Conservation (phyloP, 2,113 vertebrate genomes). For the Hippocampus abdominalis region DNA sequence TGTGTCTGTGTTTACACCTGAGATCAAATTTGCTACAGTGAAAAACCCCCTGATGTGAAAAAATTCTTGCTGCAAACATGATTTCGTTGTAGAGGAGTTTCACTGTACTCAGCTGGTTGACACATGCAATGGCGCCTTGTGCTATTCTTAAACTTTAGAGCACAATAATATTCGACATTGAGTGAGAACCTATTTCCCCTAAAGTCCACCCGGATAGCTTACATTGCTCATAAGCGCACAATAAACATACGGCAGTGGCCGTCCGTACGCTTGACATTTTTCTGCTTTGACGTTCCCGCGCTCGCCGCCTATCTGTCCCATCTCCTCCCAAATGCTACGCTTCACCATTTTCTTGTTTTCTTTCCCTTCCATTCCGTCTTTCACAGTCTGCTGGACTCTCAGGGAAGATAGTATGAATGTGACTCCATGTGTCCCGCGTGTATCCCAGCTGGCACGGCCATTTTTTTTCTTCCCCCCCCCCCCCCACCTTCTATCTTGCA, state of each 20-base stretch:
- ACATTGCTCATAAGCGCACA: not conserved
- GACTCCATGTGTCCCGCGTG: slow-evolving; percentile 25
- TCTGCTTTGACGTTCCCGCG: slow-evolving; percentile 16
- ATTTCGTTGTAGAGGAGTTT: too few relatives aligned
- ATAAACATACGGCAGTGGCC: not conserved
- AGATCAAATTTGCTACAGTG: too few relatives aligned
- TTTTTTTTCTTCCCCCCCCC: slow-evolving; percentile 24
- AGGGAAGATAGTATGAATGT: slow-evolving; percentile 56
- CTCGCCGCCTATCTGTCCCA: slow-evolving; percentile 49
- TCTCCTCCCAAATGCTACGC: slow-evolving; percentile 38
- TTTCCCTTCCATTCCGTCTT: slow-evolving; percentile 55
- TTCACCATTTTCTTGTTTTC: slow-evolving; percentile 64
- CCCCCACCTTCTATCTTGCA: slow-evolving; percentile 45
- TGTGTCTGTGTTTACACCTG: too few relatives aligned
- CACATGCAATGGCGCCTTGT: not conserved
- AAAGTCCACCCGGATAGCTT: not conserved
- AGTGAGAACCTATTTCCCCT: not conserved
- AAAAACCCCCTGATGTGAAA: too few relatives aligned
- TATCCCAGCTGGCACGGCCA: slow-evolving; percentile 55
- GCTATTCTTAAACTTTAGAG: not conserved
- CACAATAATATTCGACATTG: not conserved
- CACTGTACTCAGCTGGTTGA: too few relatives aligned
- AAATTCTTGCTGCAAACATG: too few relatives aligned
- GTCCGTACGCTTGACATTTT: slow-evolving; percentile 36
- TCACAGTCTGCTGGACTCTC: slow-evolving; percentile 67